Conservation (phyloP, 2,113 vertebrate genomes). For the Taurulus bubalis region DNA sequence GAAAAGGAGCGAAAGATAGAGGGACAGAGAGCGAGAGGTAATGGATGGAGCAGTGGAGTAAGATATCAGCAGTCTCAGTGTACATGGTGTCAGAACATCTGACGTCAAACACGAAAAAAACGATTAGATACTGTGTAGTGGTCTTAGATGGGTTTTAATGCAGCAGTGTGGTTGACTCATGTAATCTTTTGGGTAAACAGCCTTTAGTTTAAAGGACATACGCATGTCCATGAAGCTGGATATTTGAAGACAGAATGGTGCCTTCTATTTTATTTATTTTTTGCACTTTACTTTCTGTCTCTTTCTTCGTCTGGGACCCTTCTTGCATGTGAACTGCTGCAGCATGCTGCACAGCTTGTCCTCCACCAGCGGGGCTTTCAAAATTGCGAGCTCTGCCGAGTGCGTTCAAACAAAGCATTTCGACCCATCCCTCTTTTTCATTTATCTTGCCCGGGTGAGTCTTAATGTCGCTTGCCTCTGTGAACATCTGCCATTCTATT, state of each 20-base stretch:
- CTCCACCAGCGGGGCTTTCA: constrained; percentile 11
- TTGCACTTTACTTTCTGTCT: constrained; percentile 18
- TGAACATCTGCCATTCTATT: background rate
- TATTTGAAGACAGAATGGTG: background rate
- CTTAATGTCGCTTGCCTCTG: background rate
- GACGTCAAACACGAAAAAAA: background rate
- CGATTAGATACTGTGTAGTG: background rate
- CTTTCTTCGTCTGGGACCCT: constrained; percentile 20
- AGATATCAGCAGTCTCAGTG: constrained; percentile 44
- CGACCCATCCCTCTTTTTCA: background rate
- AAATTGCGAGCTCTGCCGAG: constrained; percentile 59
- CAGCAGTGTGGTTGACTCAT: background rate
- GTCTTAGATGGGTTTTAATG: background rate
- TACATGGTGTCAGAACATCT: background rate
- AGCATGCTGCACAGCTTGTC: constrained; percentile 55
- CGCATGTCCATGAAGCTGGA: background rate
- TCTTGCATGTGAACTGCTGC: constrained; percentile 49
- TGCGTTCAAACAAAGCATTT: constrained; percentile 22
- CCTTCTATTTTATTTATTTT: constrained; percentile 6
- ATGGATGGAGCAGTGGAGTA: constrained; percentile 33
- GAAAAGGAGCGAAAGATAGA: background rate
- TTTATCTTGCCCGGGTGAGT: background rate
- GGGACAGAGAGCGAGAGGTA: constrained; percentile 7
- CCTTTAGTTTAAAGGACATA: constrained; percentile 13
- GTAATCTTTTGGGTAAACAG: background rate